Evolutionary conservation across 2,888 invertebrate species (phyloP).

Genomic region (Shargacucullia verbasci): DNA sequence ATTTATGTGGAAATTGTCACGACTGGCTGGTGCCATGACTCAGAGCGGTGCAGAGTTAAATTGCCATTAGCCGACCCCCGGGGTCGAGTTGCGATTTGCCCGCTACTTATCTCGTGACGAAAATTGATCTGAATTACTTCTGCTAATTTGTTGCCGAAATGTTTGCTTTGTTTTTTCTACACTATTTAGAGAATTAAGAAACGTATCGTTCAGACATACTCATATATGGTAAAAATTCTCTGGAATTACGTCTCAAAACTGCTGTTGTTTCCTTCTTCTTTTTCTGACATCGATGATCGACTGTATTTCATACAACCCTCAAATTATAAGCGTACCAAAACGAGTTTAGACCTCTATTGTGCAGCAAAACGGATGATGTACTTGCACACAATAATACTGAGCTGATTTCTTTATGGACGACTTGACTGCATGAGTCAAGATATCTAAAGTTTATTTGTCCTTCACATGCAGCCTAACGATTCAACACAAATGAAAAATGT

Average conservation of each 20-base stretch:
- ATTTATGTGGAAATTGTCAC: slow-evolving; percentile 56
- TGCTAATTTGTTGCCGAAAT: slow-evolving; percentile 35
- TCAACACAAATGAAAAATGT: slow-evolving; percentile 50
- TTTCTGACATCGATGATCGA: too few relatives aligned
- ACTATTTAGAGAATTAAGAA: too few relatives aligned
- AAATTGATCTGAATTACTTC: slow-evolving; percentile 56
- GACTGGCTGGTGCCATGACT: slow-evolving; percentile 64
- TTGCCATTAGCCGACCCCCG: slow-evolving; percentile 74
- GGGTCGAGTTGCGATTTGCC: slow-evolving; percentile 72
- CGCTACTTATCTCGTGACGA: slow-evolving; percentile 57
- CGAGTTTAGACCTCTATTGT: too few relatives aligned
- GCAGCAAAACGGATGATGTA: neutral
- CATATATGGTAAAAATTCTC: too few relatives aligned
- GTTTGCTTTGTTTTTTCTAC: slow-evolving; percentile 33
- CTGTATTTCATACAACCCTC: too few relatives aligned
- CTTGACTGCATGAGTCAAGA: neutral
- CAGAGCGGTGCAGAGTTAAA: slow-evolving; percentile 68
- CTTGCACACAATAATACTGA: neutral
- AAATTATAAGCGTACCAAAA: too few relatives aligned
- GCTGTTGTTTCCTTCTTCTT: too few relatives aligned
- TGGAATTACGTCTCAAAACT: too few relatives aligned
- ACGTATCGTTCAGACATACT: too few relatives aligned
- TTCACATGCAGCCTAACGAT: slow-evolving; percentile 31
- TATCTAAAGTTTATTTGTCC: slow-evolving; percentile 7
- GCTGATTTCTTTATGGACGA: neutral